A percentile compares a stretch with the other conserved stretches of the same genome.
Evolutionary conservation across 2,113 vertebrate species (phyloP).

Genomic region (Plestiodon gilberti): DNA sequence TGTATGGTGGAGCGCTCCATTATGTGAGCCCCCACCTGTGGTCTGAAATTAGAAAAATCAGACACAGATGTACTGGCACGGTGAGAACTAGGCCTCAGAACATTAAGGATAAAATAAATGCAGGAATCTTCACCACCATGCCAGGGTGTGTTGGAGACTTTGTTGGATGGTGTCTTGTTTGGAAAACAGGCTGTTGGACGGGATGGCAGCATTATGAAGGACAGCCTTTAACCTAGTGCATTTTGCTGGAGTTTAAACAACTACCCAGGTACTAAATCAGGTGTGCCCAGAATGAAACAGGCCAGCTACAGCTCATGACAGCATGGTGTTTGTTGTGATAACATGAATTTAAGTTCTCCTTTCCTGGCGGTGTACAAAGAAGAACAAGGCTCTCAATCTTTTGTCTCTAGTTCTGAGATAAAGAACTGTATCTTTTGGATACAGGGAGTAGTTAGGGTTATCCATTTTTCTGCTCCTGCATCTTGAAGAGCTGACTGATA

Average conservation of each 20-base stretch:
- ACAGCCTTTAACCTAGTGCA: constrained; percentile 6
- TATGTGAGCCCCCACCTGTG: not conserved
- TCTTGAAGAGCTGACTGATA: not conserved
- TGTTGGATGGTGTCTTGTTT: not conserved
- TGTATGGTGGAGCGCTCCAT: not conserved
- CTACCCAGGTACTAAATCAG: not conserved
- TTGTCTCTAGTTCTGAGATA: not conserved
- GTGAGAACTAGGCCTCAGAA: not conserved
- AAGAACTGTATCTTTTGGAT: not conserved
- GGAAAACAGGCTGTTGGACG: not conserved
- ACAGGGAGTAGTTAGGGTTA: not conserved
- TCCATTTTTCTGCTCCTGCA: not conserved
- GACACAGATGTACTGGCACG: too few relatives aligned
- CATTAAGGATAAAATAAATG: not conserved
- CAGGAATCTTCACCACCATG: not conserved
- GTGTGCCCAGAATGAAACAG: not conserved
- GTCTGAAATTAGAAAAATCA: not conserved
- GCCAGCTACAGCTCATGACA: not conserved
- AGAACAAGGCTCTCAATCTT: not conserved
- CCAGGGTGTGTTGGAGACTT: not conserved
- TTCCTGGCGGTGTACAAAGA: not conserved
- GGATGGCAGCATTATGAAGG: not conserved
- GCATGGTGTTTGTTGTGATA: constrained; percentile 2
- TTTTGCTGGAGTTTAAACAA: not conserved
- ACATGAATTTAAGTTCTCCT: not conserved